phyloP scores from a whole-genome alignment of 2,888 invertebrate species.

The Entomobrya multifasciata region DNA sequence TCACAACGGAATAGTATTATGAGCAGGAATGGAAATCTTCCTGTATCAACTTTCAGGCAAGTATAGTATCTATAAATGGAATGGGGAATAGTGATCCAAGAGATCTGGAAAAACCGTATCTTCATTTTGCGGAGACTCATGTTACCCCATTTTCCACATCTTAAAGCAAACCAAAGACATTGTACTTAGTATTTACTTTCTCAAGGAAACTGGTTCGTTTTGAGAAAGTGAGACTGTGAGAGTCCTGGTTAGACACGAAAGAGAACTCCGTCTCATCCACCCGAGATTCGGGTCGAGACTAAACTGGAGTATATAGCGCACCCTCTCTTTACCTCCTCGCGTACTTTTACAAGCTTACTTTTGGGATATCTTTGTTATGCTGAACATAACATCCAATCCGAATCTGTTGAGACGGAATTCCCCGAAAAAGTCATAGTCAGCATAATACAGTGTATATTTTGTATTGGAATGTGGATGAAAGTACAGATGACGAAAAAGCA shows the following conservation, averaged over 20 bases:
- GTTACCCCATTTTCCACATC: slow-evolving; percentile 2
- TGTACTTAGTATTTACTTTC: neutral
- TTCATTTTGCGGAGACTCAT: neutral
- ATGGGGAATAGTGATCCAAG: slow-evolving; percentile 15
- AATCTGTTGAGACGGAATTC: neutral
- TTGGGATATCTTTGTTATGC: slow-evolving; percentile 15
- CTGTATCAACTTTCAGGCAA: neutral
- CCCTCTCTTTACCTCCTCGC: slow-evolving; percentile 75
- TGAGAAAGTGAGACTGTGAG: neutral
- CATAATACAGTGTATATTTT: slow-evolving; percentile 10
- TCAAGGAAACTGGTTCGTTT: neutral
- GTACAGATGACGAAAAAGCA: slow-evolving; percentile 26
- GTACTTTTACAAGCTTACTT: slow-evolving; percentile 71
- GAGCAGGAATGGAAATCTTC: too few species aligned
- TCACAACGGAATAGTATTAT: neutral
- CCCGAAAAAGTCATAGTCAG: slow-evolving; percentile 14
- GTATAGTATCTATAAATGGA: neutral
- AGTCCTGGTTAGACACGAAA: neutral
- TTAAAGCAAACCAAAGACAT: neutral
- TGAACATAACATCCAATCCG: slow-evolving; percentile 30
- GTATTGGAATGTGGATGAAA: slow-evolving; percentile 22
- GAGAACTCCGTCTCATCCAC: neutral
- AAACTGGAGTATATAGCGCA: slow-evolving; percentile 73
- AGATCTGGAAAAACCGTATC: neutral
- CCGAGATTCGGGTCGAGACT: slow-evolving; percentile 65